These are phyloP conservation scores for Phaethornis superciliosus DNA, from an alignment of 2,113 vertebrate genomes.

Conservation along the genomic window DNA sequence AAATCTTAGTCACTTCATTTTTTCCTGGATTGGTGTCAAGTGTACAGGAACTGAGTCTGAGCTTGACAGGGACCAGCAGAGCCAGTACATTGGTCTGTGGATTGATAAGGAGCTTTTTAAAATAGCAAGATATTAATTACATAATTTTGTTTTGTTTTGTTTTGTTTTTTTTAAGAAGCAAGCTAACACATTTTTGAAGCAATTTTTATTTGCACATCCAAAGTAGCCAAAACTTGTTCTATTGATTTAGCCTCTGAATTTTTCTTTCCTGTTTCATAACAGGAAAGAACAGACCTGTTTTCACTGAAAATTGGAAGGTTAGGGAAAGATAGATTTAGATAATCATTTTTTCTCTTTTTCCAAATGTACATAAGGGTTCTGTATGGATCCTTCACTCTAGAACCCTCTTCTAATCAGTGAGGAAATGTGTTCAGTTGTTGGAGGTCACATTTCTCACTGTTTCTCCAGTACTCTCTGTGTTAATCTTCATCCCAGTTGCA, in stretches of 20 bases:
- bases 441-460: background rate
- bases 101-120: background rate
- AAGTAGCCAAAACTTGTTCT: background rate
- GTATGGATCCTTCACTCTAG: background rate
- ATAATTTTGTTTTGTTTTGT: background rate
- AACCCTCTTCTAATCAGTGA: background rate
- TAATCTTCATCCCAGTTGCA: background rate
- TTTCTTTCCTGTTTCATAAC: background rate
- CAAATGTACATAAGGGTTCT: background rate
- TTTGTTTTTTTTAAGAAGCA: background rate
- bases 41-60: background rate
- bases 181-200: background rate
- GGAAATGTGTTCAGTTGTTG: background rate
- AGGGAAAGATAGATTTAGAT: background rate
- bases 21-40: background rate
- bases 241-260: background rate
- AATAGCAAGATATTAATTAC: background rate
- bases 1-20: background rate
- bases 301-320: background rate
- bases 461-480: background rate
- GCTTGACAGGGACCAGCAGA: background rate
- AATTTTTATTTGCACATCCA: background rate
- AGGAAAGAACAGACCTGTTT: background rate
- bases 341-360: background rate
- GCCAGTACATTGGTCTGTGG: background rate